Conservation (phyloP, 2,113 vertebrate genomes). For the Petroica traversi region DNA sequence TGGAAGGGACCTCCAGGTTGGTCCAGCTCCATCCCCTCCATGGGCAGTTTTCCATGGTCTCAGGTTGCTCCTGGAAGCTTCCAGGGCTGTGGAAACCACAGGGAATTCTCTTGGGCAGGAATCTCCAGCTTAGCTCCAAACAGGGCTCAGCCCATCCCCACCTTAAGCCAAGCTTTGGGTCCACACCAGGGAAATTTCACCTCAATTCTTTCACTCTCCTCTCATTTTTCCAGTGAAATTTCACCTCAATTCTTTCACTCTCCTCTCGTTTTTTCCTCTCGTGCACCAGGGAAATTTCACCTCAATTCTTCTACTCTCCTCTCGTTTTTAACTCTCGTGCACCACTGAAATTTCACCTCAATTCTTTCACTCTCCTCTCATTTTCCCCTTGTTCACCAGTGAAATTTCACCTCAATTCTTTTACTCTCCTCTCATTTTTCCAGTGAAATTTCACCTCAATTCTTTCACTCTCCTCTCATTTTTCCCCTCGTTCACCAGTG, state of each 20-base stretch:
- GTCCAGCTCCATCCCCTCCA: background rate
- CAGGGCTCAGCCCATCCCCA: background rate
- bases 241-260: background rate
- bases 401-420: background rate
- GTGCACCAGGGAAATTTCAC: background rate
- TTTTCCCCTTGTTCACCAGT: too few relatives aligned
- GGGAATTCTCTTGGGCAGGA: background rate
- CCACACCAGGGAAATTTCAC: background rate
- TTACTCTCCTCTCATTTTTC: background rate
- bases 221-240: background rate
- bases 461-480: background rate
- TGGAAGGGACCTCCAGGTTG: rapidly evolving
- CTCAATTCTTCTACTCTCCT: background rate
- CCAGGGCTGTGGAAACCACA: background rate
- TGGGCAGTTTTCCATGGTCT: rapidly evolving
- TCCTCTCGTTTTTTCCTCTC: background rate
- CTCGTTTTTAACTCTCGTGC: too few relatives aligned
- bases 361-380: background rate
- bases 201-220: background rate
- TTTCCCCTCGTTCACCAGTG: too few relatives aligned
- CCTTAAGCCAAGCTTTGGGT: background rate
- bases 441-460: background rate
- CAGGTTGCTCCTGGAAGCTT: background rate
- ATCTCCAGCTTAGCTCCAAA: too few relatives aligned
- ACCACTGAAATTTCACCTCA: background rate